Conservation (phyloP, 1,140 invertebrate genomes). For the Drosophila nebulosa region DNA sequence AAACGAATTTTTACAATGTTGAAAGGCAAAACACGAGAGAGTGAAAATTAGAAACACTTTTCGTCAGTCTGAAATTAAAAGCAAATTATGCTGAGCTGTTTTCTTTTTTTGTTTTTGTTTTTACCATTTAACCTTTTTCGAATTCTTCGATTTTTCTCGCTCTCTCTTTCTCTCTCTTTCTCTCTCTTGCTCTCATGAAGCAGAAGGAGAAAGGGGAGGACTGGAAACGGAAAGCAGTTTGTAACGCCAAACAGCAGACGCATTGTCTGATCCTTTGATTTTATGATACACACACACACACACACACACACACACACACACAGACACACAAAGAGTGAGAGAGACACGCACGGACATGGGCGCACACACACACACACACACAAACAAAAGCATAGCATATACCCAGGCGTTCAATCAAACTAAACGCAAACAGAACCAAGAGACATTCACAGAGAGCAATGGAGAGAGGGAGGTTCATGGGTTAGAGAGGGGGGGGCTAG, state of each 20-base stretch:
- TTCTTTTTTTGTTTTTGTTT: too few species aligned
- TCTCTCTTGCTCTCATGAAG: too few species aligned
- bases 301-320: conserved; percentile 10
- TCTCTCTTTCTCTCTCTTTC: too few species aligned
- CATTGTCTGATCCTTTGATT: conserved; percentile 62
- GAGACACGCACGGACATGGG: neutral
- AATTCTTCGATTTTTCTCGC: too few species aligned
- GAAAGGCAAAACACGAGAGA: neutral
- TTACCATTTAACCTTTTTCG: neutral
- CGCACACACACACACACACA: neutral
- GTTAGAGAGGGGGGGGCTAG: neutral
- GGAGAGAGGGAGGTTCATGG: neutral
- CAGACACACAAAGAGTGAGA: neutral
- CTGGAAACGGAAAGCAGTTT: neutral
- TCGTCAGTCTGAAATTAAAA: neutral
- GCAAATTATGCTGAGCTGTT: neutral
- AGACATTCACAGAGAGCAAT: conserved; percentile 1
- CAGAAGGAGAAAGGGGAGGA: neutral
- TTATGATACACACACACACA: conserved; percentile 30
- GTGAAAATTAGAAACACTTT: neutral
- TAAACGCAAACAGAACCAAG: conserved; percentile 52
- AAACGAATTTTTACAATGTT: neutral
- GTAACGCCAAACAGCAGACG: conserved; percentile 16
- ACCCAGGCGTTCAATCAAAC: conserved; percentile 58
- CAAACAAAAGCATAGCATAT: conserved; percentile 6